Percentiles rank a stretch among this genome's conserved stretches.
These are phyloP conservation scores for Aphaenogaster floridana DNA, from an alignment of 1,140 invertebrate species.

Conservation along the genomic window DNA sequence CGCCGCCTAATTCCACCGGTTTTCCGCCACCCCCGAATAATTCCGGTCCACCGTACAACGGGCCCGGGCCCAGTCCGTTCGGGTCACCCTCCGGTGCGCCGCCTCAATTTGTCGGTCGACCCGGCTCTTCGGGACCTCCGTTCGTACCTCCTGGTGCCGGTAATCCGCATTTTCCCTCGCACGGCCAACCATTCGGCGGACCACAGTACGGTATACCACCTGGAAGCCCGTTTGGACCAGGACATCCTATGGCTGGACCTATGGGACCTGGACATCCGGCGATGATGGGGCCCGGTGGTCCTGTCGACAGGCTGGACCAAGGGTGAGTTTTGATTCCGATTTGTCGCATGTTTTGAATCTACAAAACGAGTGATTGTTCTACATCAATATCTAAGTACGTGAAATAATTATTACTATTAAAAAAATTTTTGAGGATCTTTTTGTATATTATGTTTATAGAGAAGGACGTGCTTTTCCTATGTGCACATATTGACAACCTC, in stretches of 20 bases:
- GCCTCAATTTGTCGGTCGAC: constrained; percentile 89
- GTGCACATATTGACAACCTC: neutral
- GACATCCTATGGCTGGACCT: constrained; percentile 89
- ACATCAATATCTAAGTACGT: neutral
- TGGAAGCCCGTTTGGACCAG: constrained; percentile 90
- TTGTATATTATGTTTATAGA: neutral
- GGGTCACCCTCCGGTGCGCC: constrained; percentile 90
- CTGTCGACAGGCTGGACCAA: constrained; percentile 91
- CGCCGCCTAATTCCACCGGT: constrained; percentile 88
- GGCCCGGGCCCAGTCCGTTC: constrained; percentile 89
- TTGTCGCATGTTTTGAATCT: neutral
- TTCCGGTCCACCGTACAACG: constrained; percentile 89
- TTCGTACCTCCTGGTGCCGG: constrained; percentile 89
- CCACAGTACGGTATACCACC: constrained; percentile 91
- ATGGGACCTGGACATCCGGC: constrained; percentile 89
- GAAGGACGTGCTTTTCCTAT: neutral
- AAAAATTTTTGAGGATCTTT: neutral
- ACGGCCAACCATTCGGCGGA: constrained; percentile 89
- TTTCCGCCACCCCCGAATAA: constrained; percentile 90
- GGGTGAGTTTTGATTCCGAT: constrained; percentile 87
- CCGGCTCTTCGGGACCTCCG: constrained; percentile 90
- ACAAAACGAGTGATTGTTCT: constrained; percentile 22
- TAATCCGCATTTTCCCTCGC: constrained; percentile 90
- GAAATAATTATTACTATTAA: constrained; percentile 11
- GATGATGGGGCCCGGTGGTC: constrained; percentile 90